Percentiles rank a stretch among this genome's conserved stretches.
These are phyloP conservation scores for Sclerurus mexicanus DNA, from an alignment of 2,113 vertebrate genomes.

Conservation along the genomic window DNA sequence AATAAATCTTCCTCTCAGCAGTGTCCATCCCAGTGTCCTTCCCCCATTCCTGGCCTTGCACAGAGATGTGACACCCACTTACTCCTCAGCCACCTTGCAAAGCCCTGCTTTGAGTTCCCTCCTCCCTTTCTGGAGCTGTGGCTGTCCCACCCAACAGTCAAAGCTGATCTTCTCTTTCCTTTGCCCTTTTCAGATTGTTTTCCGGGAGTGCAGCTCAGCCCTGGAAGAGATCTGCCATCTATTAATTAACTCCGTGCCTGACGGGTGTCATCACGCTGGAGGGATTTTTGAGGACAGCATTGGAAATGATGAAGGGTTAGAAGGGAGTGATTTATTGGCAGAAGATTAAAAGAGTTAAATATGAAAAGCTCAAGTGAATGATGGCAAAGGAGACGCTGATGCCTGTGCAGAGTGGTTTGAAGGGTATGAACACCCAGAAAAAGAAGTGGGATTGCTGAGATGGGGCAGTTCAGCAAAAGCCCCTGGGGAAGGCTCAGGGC, in stretches of 20 bases:
- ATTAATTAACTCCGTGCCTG: not conserved
- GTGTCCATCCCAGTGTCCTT: not conserved
- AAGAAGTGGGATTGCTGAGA: not conserved
- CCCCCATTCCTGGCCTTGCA: not conserved
- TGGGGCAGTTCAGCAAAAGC: not conserved
- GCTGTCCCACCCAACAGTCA: not conserved
- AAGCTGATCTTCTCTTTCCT: not conserved
- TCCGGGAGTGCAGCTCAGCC: not conserved
- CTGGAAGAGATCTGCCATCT: not conserved
- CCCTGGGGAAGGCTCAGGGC: not conserved
- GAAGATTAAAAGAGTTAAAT: constrained; percentile 20
- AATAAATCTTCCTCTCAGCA: not conserved
- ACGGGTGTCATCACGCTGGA: not conserved
- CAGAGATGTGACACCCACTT: not conserved
- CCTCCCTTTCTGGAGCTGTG: not conserved
- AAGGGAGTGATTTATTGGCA: not conserved
- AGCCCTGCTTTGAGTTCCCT: not conserved
- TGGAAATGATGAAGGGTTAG: not conserved
- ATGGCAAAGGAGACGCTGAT: not conserved
- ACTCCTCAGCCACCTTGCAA: not conserved
- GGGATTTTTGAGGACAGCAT: not conserved
- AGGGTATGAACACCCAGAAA: not conserved
- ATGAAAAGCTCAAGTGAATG: not conserved
- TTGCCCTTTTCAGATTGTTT: not conserved
- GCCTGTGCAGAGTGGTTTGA: not conserved